A percentile compares a stretch with the other conserved stretches of the same genome.
Evolutionary conservation across 2,113 vertebrate genomes (phyloP).

Genomic region (Calypte anna): DNA sequence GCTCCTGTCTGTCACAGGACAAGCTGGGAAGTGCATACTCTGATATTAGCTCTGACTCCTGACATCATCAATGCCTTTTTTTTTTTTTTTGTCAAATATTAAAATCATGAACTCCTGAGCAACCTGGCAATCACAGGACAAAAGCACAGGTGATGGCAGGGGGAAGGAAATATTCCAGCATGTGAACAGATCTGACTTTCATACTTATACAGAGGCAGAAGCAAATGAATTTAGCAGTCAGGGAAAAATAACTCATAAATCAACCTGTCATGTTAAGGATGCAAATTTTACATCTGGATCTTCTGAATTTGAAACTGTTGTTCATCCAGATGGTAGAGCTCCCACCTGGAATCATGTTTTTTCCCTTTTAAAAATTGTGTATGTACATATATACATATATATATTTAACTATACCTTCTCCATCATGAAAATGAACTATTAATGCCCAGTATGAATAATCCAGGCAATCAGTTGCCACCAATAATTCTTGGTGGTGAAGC

Average conservation of each 20-base stretch:
- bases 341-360: not conserved
- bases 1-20: not conserved
- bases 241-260: conserved; percentile 23
- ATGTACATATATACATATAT: too few relatives aligned
- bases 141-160: fast-evolving
- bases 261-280: not conserved
- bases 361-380: not conserved
- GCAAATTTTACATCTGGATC: not conserved
- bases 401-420: not conserved
- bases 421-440: not conserved
- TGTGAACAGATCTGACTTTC: not conserved
- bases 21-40: not conserved
- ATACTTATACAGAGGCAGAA: not conserved
- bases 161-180: not conserved
- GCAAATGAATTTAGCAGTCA: not conserved
- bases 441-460: not conserved
- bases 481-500: not conserved
- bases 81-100: not conserved
- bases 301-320: not conserved
- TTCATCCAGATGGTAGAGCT: not conserved
- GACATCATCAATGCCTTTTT: not conserved
- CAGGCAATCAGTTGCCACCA: not conserved
- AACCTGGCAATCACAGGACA: not conserved
- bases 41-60: not conserved
- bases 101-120: not conserved